phyloP scores from a whole-genome alignment of 2,797 vertebrate genomes.

The Bradypodion ventrale region DNA sequence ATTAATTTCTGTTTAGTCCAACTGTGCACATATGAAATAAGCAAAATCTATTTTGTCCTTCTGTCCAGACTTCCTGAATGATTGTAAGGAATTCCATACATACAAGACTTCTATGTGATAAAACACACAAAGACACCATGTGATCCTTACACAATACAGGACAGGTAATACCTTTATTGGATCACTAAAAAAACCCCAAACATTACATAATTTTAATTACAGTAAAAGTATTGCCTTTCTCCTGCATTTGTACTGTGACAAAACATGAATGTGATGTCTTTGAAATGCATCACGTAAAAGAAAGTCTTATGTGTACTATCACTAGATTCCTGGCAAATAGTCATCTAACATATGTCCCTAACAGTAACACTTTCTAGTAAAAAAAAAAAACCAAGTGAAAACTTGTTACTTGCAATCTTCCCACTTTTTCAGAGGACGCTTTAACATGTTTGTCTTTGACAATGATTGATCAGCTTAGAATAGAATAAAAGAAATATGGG shows the following conservation, averaged over 20 bases:
- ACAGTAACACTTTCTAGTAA: neutral
- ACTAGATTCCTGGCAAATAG: neutral
- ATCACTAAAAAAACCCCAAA: no score
- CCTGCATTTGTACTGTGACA: neutral
- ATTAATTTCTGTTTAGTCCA: neutral
- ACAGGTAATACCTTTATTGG: no score
- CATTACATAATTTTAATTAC: no score
- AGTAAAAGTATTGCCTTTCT: no score
- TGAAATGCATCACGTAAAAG: conserved; percentile 1
- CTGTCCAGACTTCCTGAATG: neutral
- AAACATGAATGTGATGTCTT: neutral
- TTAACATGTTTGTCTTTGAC: neutral
- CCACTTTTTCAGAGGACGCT: neutral
- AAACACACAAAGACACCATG: neutral
- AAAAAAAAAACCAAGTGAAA: neutral
- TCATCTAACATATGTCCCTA: neutral
- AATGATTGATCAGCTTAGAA: neutral
- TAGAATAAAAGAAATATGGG: neutral
- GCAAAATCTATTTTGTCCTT: neutral
- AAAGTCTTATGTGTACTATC: neutral
- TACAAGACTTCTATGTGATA: no score
- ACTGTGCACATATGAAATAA: neutral
- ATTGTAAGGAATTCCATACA: neutral
- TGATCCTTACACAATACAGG: no score
- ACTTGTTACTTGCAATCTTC: neutral